Evolutionary conservation across 2,113 vertebrate genomes (phyloP).

Genomic region (human): DNA sequence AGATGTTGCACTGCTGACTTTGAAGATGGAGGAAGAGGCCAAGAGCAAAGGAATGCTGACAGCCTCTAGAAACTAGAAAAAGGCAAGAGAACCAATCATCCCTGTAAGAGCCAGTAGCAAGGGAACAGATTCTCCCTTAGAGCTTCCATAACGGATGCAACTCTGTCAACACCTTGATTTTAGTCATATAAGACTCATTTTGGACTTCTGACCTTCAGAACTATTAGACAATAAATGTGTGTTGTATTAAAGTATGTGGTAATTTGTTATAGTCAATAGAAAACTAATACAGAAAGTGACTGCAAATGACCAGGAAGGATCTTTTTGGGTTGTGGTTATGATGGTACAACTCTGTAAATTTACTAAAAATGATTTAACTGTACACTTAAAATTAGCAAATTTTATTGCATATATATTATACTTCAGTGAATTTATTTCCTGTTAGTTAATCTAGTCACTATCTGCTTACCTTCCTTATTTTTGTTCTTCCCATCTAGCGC

Average conservation of each 20-base stretch:
- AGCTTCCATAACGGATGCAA: too few species aligned
- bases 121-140: neutral
- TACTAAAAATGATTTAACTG: neutral
- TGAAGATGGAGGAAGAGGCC: neutral
- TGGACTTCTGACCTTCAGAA: neutral
- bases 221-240: neutral
- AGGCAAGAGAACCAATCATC: neutral
- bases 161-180: neutral
- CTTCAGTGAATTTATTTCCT: neutral
- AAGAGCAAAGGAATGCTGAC: neutral
- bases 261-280: neutral
- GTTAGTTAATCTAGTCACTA: neutral
- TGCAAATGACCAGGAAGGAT: neutral
- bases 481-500: too few species aligned
- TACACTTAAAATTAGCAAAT: neutral
- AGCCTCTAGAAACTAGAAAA: neutral
- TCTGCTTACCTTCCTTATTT: too few species aligned
- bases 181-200: neutral
- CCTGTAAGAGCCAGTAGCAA: neutral
- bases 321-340: neutral
- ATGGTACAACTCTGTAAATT: neutral
- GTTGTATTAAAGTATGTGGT: neutral
- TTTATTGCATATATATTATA: neutral
- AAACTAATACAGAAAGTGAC: neutral
- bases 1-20: neutral